A percentile compares a stretch with the other conserved stretches of the same genome.
These are phyloP conservation scores for Canis aureus DNA, from an alignment of 2,113 vertebrate species.

Conservation along the genomic window DNA sequence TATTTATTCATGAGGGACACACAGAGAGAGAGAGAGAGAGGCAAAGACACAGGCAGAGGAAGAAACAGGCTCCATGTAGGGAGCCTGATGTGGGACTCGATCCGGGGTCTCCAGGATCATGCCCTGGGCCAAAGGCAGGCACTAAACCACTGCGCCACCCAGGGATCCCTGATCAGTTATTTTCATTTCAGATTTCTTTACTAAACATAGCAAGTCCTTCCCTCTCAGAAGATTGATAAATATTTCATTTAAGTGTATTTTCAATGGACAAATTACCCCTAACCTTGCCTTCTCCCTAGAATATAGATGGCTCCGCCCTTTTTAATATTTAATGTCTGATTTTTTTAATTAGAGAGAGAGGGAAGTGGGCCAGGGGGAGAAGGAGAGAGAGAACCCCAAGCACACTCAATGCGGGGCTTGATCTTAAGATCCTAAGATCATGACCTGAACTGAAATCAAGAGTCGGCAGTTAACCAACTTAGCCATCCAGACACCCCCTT, in stretches of 20 bases:
- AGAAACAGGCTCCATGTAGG: no score
- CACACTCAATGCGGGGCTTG: not conserved
- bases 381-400: not conserved
- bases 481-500: not conserved
- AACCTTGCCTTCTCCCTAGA: not conserved
- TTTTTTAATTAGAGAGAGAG: not conserved
- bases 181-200: constrained; percentile 50
- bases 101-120: no score
- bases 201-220: constrained; percentile 41
- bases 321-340: not conserved
- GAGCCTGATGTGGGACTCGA: no score
- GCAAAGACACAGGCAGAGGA: no score
- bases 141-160: no score
- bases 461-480: not conserved
- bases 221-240: not conserved
- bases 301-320: not conserved
- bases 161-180: not conserved
- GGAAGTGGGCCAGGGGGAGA: not conserved
- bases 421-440: not conserved
- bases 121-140: no score
- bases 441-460: not conserved
- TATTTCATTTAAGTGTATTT: constrained; percentile 42
- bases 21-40: no score
- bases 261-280: not conserved
- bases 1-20: no score